Conservation (phyloP, 1,140 invertebrate genomes). For the Bombus pyrosoma region DNA sequence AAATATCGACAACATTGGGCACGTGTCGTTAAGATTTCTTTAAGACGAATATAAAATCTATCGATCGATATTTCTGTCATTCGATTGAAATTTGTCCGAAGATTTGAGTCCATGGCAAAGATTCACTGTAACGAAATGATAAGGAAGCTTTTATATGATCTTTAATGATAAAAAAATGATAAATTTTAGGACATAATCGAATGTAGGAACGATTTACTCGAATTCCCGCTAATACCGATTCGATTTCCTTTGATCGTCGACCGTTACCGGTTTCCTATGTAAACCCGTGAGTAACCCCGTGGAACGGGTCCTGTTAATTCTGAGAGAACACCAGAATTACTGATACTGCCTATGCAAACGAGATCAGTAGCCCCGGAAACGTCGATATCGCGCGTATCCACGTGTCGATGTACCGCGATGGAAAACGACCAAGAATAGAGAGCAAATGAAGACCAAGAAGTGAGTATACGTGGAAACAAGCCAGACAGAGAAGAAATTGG, state of each 20-base stretch:
- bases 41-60: background rate
- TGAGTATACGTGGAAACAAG: background rate
- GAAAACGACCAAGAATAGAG: background rate
- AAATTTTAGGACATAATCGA: background rate
- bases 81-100: background rate
- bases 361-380: slow-evolving; percentile 12
- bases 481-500: background rate
- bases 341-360: slow-evolving; percentile 35
- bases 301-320: slow-evolving; percentile 42
- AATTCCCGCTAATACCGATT: slow-evolving; percentile 28
- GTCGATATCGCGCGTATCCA: slow-evolving; percentile 23
- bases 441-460: background rate
- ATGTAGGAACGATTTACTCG: background rate
- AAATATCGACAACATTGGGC: background rate
- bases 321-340: slow-evolving; percentile 44
- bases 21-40: background rate
- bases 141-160: background rate
- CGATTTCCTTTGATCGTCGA: slow-evolving; percentile 57
- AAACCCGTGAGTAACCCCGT: slow-evolving; percentile 28
- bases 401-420: background rate
- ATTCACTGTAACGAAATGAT: background rate
- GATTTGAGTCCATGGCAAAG: too few species aligned
- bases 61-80: background rate
- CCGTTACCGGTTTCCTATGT: slow-evolving; percentile 37
- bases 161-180: background rate